Evolutionary conservation across 2,888 invertebrate genomes (phyloP).

Genomic region (Pantelozetes paolii): DNA sequence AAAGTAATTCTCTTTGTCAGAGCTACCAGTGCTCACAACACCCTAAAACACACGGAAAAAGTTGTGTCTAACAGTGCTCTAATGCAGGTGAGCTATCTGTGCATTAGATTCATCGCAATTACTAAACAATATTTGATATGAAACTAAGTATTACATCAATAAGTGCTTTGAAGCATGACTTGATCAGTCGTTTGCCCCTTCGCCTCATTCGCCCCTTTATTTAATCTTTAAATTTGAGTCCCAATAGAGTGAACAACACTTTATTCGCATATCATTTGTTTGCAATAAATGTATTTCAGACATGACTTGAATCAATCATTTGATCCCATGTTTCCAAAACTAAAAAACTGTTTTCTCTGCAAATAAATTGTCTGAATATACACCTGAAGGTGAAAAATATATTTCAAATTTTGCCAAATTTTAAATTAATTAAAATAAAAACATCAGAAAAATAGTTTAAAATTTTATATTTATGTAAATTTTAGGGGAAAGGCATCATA

Average conservation of each 20-base stretch:
- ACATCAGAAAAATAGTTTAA: no score
- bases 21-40: background rate
- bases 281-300: background rate
- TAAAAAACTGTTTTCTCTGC: background rate
- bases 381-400: no score
- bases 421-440: no score
- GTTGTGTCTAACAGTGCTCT: background rate
- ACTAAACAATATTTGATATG: no score
- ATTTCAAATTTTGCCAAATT: no score
- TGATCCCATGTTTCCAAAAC: background rate
- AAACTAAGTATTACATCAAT: slow-evolving; percentile 16
- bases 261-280: slow-evolving; percentile 1
- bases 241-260: slow-evolving; percentile 21
- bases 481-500: no score
- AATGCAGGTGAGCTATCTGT: slow-evolving; percentile 21
- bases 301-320: slow-evolving; percentile 24
- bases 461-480: no score
- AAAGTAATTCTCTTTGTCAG: background rate
- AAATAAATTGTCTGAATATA: no score
- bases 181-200: background rate
- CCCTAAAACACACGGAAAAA: no score
- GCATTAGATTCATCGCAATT: no score
- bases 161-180: background rate
- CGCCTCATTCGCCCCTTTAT: background rate
- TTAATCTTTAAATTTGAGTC: slow-evolving; percentile 24